These are phyloP conservation scores for Cichlasoma orientale DNA, from an alignment of 2,797 vertebrate genomes.

Conservation along the genomic window DNA sequence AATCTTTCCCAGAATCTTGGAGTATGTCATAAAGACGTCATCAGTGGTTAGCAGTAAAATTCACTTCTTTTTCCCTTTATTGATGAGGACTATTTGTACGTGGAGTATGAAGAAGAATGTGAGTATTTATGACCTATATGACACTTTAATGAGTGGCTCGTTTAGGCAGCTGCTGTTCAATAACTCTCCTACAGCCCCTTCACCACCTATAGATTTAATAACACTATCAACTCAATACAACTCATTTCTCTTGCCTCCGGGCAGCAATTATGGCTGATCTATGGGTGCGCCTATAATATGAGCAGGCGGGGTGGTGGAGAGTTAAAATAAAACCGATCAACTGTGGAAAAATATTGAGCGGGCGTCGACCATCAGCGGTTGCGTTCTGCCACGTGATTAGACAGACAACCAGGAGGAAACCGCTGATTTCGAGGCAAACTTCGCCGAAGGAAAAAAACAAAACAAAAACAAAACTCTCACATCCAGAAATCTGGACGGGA, in stretches of 20 bases:
- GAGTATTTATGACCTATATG: background rate
- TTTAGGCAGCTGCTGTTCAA: background rate
- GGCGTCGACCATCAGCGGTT: constrained; percentile 5
- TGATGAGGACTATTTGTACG: background rate
- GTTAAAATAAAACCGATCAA: background rate
- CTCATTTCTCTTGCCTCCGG: background rate
- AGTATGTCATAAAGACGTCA: background rate
- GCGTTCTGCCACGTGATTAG: constrained; percentile 14
- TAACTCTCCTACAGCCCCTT: background rate
- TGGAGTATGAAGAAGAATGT: background rate
- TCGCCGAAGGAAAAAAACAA: background rate
- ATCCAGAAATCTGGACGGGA: background rate
- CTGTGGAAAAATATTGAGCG: background rate
- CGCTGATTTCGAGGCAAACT: constrained; percentile 19
- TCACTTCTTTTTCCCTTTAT: too few relatives aligned
- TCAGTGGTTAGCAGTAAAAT: too few relatives aligned
- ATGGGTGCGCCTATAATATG: background rate
- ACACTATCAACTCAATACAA: background rate
- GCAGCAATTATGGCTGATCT: background rate
- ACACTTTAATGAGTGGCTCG: background rate
- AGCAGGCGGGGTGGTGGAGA: too few relatives aligned
- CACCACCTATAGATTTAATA: background rate
- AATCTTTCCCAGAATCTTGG: too few relatives aligned
- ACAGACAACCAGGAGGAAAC: background rate
- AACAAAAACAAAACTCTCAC: fast-evolving